A percentile compares a stretch with the other conserved stretches of the same genome.
phyloP scores from a whole-genome alignment of 2,797 vertebrate genomes.

The Acestrorhynchus altus region DNA sequence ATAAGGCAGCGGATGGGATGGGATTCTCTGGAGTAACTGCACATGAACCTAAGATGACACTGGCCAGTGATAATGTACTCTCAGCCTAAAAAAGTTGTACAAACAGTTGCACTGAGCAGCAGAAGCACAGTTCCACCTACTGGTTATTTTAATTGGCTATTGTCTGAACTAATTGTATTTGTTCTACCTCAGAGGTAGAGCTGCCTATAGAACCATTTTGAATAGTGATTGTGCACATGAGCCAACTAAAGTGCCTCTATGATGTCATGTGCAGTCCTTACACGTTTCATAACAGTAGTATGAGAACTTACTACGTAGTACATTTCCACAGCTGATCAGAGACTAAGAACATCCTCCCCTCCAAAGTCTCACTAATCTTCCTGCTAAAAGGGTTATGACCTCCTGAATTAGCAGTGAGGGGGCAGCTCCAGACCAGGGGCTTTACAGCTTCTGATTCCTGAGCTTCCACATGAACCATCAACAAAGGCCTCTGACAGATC shows the following conservation, averaged over 20 bases:
- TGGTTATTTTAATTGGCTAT: too few relatives aligned
- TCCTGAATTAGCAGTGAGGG: conserved; percentile 65
- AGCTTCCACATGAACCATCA: conserved; percentile 46
- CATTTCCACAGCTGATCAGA: conserved; percentile 54
- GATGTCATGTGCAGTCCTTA: neutral
- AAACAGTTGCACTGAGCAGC: too few relatives aligned
- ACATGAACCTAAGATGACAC: too few relatives aligned
- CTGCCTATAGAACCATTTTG: too few relatives aligned
- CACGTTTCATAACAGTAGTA: conserved; percentile 23
- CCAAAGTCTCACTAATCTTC: conserved; percentile 72
- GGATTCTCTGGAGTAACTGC: too few relatives aligned
- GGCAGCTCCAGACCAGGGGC: conserved; percentile 44
- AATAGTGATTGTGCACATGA: too few relatives aligned
- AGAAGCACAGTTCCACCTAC: too few relatives aligned
- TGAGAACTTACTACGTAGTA: conserved; percentile 33
- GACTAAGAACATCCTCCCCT: conserved; percentile 65
- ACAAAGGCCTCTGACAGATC: conserved; percentile 52
- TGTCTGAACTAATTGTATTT: too few relatives aligned
- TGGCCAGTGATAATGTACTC: too few relatives aligned
- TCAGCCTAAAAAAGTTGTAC: too few relatives aligned
- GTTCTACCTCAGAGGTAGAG: too few relatives aligned
- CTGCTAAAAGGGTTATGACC: conserved; percentile 71
- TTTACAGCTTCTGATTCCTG: conserved; percentile 48
- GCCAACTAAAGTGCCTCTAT: neutral
- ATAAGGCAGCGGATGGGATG: too few relatives aligned